Base-by-base conservation (phyloP, 2,113 vertebrate species). In the Apeltes quadracus region DNA sequence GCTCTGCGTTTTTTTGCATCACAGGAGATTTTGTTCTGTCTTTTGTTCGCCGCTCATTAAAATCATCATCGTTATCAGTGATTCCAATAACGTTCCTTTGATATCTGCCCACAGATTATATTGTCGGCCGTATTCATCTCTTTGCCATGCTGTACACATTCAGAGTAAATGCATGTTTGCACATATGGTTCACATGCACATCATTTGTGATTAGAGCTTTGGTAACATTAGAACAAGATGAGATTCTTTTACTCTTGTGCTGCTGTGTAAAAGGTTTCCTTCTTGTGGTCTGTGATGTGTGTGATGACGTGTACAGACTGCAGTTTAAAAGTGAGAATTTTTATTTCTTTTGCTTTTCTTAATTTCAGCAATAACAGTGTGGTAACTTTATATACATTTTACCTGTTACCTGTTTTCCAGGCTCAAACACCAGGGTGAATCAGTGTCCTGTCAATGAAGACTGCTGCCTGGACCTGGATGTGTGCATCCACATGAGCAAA, bases 361-460 rank as follows among this genome's bases (percentile, higher is more conserved):
- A n/a, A n/a, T n/a, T n/a, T n/a, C n/a, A n/a, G n/a, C n/a, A n/a
- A n/a, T n/a, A n/a, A n/a, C n/a, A n/a, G n/a, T n/a, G n/a, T n/a
- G n/a, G n/a, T n/a, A n/a, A n/a, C n/a, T n/a, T n/a, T n/a, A n/a
- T n/a, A n/a, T n/a, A n/a, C n/a, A n/a, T n/a, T n/a, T n/a, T n/a
- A n/a, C n/a, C n/a, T n/a, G n/a, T n/a, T n/a, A n/a, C n/a, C n/a
- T n/a, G n/a, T 76, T 70, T 86, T 84, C 10, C 90, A 99, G 97
- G 97, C 89, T 93, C 94, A 18, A 95, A 97, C 89, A 97, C 92
- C 90, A 94, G 95, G 73, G 88, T 93, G 41, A 96, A 95, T 2
- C 93, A 95, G 65, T 99, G 97, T 90, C 96, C 96, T 6, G 96
- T 96, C 5, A 98, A 98, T 0, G 95, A 98, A 46, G 92, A 96